phyloP scores from a whole-genome alignment of 1,140 invertebrate genomes.

The Zophobas atratus region DNA sequence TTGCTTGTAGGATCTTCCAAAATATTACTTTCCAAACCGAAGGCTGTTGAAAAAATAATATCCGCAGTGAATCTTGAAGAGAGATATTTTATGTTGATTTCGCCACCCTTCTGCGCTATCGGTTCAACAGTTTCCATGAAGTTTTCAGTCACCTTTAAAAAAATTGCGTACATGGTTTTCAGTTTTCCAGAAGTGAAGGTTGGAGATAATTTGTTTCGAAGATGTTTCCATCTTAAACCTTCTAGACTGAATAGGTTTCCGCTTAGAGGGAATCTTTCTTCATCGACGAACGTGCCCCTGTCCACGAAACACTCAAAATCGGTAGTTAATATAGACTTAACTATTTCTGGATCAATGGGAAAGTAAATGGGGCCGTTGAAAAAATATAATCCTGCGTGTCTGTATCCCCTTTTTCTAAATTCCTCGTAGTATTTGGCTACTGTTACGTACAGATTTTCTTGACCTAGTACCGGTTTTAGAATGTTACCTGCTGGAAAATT shows the following conservation, averaged over 20 bases:
- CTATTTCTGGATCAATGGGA: slow-evolving; percentile 69
- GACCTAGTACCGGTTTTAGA: slow-evolving; percentile 1
- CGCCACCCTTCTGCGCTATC: neutral
- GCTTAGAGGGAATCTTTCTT: slow-evolving; percentile 68
- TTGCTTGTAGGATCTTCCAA: slow-evolving; percentile 16
- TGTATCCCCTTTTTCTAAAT: slow-evolving; percentile 58
- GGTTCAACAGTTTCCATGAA: slow-evolving; percentile 66
- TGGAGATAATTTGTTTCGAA: slow-evolving; percentile 69
- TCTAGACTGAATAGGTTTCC: slow-evolving; percentile 69
- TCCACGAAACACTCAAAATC: slow-evolving; percentile 70
- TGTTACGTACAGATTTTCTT: slow-evolving; percentile 23
- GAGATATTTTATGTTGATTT: slow-evolving; percentile 10
- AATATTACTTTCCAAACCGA: slow-evolving; percentile 70
- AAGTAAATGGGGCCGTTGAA: slow-evolving; percentile 53
- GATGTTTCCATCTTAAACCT: slow-evolving; percentile 69
- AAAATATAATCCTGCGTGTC: slow-evolving; percentile 55
- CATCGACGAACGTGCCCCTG: slow-evolving; percentile 67
- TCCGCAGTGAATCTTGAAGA: slow-evolving; percentile 4
- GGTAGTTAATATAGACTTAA: slow-evolving; percentile 68
- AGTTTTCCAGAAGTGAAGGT: slow-evolving; percentile 72
- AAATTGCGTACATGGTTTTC: slow-evolving; percentile 67
- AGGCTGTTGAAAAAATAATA: slow-evolving; percentile 56
- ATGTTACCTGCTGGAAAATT: slow-evolving; percentile 54
- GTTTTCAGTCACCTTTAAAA: slow-evolving; percentile 56
- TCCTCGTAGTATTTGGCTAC: slow-evolving; percentile 57